A percentile compares a stretch with the other conserved stretches of the same genome.
phyloP scores from a whole-genome alignment of 1,140 invertebrate species.

The Rhopalosiphum padi region DNA sequence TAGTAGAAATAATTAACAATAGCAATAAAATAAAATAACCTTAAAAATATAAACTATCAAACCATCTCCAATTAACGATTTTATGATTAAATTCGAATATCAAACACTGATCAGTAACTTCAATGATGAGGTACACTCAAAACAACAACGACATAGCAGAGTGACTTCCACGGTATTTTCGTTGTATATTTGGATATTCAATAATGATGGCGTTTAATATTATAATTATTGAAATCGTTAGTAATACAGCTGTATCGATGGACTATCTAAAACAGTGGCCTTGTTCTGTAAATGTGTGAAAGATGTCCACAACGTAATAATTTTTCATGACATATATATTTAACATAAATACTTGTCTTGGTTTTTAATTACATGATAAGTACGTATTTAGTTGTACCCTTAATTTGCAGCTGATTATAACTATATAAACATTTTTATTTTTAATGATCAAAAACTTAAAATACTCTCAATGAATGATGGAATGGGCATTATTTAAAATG shows the following conservation, averaged over 20 bases:
- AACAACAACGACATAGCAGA: no score
- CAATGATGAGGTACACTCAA: no score
- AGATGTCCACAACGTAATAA: not conserved
- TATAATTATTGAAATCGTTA: not conserved
- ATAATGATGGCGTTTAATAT: not conserved
- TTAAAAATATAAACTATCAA: no score
- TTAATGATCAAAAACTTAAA: conserved; percentile 17
- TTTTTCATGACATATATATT: not conserved
- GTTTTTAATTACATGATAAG: not conserved
- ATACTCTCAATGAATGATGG: not conserved
- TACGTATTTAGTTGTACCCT: not conserved
- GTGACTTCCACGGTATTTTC: not conserved
- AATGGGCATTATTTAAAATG: not conserved
- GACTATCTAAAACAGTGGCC: not conserved
- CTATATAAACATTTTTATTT: not conserved
- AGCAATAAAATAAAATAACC: no score
- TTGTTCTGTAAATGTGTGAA: not conserved
- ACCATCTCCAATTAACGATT: no score
- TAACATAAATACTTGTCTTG: not conserved
- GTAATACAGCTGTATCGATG: not conserved
- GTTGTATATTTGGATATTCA: not conserved
- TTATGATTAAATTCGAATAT: no score
- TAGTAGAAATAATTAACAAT: no score
- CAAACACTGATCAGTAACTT: no score
- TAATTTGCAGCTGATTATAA: not conserved